These are phyloP conservation scores for Heterodera carotae DNA, from an alignment of 1,140 invertebrate species.

Conservation along the genomic window DNA sequence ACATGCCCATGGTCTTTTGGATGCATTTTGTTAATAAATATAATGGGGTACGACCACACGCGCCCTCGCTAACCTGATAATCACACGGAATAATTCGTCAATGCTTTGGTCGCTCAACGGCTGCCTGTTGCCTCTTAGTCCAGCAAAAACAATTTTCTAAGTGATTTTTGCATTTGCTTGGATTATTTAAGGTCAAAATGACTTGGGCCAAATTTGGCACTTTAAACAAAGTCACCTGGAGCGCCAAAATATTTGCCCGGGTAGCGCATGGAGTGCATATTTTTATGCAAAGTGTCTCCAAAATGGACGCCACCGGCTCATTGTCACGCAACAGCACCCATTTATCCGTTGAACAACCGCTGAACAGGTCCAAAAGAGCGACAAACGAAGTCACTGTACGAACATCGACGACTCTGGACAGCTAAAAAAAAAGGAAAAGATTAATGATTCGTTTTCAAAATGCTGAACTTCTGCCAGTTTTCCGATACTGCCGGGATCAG, in stretches of 20 bases:
- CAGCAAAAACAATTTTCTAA: constrained; percentile 34
- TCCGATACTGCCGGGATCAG: too few relatives aligned
- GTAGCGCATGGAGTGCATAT: constrained; percentile 37
- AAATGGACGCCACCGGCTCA: constrained; percentile 34
- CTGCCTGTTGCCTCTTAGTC: constrained; percentile 29
- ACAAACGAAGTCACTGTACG: constrained; percentile 18
- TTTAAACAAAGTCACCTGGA: constrained; percentile 31
- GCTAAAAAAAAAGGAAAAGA: constrained; percentile 31
- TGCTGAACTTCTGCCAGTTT: too few relatives aligned
- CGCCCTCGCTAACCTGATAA: constrained; percentile 21
- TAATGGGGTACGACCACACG: not conserved
- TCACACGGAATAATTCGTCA: constrained; percentile 18
- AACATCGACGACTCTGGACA: constrained; percentile 27
- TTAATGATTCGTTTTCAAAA: not conserved
- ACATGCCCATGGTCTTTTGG: too few relatives aligned
- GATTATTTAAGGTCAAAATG: too few relatives aligned
- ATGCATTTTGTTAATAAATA: too few relatives aligned
- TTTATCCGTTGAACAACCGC: constrained; percentile 29
- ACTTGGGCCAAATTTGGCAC: not conserved
- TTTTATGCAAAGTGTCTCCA: constrained; percentile 45
- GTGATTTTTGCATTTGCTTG: too few relatives aligned
- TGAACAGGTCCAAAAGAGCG: constrained; percentile 37
- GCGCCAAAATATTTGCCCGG: not conserved
- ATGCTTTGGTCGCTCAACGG: constrained; percentile 23
- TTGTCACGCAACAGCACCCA: constrained; percentile 43